phyloP scores from a whole-genome alignment of 2,113 vertebrate genomes.

The Brachyhypopomus gauderio region DNA sequence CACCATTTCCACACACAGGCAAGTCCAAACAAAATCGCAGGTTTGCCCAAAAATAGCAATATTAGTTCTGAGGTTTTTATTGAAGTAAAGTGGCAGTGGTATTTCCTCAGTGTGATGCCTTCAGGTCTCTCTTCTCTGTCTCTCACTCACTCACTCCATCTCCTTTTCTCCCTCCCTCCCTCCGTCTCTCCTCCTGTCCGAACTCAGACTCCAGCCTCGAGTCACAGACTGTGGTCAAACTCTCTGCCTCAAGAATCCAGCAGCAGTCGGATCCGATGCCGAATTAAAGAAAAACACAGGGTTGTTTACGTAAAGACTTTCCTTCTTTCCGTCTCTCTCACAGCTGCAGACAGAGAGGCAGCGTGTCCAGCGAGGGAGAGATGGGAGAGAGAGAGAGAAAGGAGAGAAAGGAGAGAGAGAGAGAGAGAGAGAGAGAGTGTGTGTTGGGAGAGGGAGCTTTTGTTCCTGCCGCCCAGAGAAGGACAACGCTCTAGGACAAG shows the following conservation, averaged over 20 bases:
- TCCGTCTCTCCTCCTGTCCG: constrained; percentile 11
- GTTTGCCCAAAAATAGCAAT: constrained; percentile 58
- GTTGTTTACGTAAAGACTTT: constrained; percentile 48
- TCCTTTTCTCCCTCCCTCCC: neutral
- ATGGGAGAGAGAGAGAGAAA: neutral
- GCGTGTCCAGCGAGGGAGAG: neutral
- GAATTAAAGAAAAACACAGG: constrained; percentile 50
- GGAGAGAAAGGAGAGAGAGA: neutral
- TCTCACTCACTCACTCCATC: neutral
- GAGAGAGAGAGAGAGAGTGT: neutral
- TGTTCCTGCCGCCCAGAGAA: neutral
- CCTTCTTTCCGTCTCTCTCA: constrained; percentile 36
- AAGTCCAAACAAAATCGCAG: constrained; percentile 26
- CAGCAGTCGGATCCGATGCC: constrained; percentile 45
- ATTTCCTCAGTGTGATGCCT: constrained; percentile 55
- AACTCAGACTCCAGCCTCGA: constrained; percentile 44
- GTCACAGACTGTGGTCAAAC: constrained; percentile 54
- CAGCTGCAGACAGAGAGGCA: constrained; percentile 25
- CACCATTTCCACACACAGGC: constrained; percentile 28
- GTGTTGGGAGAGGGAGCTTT: too few species aligned
- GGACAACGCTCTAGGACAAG: constrained; percentile 3
- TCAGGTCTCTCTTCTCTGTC: constrained; percentile 4
- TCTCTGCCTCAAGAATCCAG: constrained; percentile 56
- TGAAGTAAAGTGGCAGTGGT: constrained; percentile 55
- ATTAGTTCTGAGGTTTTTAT: constrained; percentile 53